Evolutionary conservation across 92 coral and sea anemone genomes (phyloP), one percentile per base, ranked within the genome.

Genomic region (Bergia puertoricense): DNA sequence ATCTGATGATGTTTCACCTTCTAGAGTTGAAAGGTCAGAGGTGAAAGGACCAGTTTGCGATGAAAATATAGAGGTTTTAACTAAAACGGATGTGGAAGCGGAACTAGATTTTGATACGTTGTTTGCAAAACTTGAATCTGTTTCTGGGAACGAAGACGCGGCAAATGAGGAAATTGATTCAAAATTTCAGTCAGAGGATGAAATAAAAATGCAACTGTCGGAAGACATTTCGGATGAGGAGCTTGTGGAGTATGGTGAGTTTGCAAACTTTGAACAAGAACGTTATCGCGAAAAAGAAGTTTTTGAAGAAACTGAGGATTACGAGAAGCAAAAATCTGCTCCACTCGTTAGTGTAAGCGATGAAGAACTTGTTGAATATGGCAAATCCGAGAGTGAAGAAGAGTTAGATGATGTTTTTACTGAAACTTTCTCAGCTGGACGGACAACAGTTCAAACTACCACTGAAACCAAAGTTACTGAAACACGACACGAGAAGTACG

Each of bases 191-290:
- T 11, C 77, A 69, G 87, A 71, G 7, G 89, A 89, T 48, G 94
- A 92, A 79, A 85, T 68, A 14, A 91, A 93, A 74, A 51, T n/a
- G 37, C 89, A 91, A 9, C 66, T 81, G n/a, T 83, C 62, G 5
- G 95, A 88, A 51, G 93, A 93, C 42, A 93, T 82, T 77, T 85
- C 91, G 23, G 95, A 91, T 57, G 93, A 95, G 51, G 96, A 88
- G 45, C 79, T 84, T 36, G 78, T 84, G 46, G 87, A 84, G 18
- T 71, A 84, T 48, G 79, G 78, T 37, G 87, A 84, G 45, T 37
- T 69, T 44, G 78, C 45, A 51, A 37, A 37, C 36, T 30, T n/a
- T 13, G 75, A 71, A 74, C 54, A 84, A 23, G 87, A 82, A 69
- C 86, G n/a, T 67, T 65, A 42, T 82, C 37, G 20, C 40, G 38